phyloP scores from a whole-genome alignment of 2,888 invertebrate species.

The Entomobrya proxima region DNA sequence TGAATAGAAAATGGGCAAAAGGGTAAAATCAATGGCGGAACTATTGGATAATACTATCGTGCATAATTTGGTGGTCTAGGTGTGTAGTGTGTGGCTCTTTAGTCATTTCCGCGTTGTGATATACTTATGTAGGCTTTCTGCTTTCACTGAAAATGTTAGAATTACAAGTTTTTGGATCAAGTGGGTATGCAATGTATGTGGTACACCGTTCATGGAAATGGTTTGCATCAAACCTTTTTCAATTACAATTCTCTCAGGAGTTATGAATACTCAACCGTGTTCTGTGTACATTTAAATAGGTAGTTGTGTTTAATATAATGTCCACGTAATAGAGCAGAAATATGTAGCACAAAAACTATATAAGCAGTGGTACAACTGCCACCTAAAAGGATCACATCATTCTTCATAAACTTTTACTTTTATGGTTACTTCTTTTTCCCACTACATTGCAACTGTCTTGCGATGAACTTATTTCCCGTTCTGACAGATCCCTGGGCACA shows the following conservation, averaged over 20 bases:
- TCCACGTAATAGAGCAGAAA: background rate
- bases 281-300: background rate
- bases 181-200: background rate
- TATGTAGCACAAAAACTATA: background rate
- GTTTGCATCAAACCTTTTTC: constrained; percentile 45
- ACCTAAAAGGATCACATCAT: constrained; percentile 31
- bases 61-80: background rate
- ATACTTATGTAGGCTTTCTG: too few relatives aligned
- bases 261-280: background rate
- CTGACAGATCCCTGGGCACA: constrained; percentile 18
- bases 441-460: background rate
- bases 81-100: background rate
- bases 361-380: background rate
- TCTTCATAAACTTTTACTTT: constrained; percentile 42
- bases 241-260: constrained; percentile 50
- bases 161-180: constrained; percentile 22
- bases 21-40: constrained; percentile 36
- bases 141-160: background rate
- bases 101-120: too few relatives aligned
- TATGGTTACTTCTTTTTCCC: constrained; percentile 48
- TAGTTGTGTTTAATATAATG: background rate
- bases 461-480: background rate
- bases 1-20: constrained; percentile 37
- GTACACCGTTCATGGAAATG: constrained; percentile 31
- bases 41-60: constrained; percentile 18